Base-by-base conservation (phyloP, 2,113 vertebrate genomes). In the Craseonycteris thonglongyai region DNA sequence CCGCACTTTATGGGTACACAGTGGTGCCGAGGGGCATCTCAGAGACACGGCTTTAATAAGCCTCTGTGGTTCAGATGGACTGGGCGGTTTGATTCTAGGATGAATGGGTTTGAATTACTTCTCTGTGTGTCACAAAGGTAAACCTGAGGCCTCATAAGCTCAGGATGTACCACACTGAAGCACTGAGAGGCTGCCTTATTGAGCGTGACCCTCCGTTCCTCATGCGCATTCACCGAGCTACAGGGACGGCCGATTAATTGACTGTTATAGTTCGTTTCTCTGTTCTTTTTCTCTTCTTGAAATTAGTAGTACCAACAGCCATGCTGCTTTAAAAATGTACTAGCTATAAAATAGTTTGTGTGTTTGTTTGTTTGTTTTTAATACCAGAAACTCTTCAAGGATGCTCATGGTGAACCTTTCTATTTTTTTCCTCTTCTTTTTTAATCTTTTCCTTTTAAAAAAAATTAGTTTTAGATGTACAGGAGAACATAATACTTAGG, bases 1-100 rank as follows among this genome's bases (percentile, higher is more conserved):
- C 45, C 13, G 19, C 15, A 74, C 28, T 66, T 81, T 49, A 61
- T 84, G 19, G 65, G 38, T 68, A 80, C 5, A 72, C 8, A 58
- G 59, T 54, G 59, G 12, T 92, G 88, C 71, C 66, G 21, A 90
- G 40, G 33, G n/a, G 33, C 16, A 30, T 65, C 54, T 90, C 63
- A 74, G 56, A 95, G 78, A 59, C 22, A 16, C 2, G 5, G 61
- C 35, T 74, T 5, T 88, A 68, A 85, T 63, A 66, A 88, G 10
- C 71, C 35, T 66, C 8, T 6, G 2, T 10, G 54, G 10, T 40
- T 86, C 49, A 40, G 63, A 49, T 5, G 78, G 40, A 18, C 54
- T 22, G 21, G 54, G 22, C 7, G 42, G 21, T 13, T 81, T 81
- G 24, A 61, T 81, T 47, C n/a, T 33, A 33, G 51, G 28, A 71